Percentiles rank a stretch among this genome's conserved stretches.
phyloP scores from a whole-genome alignment of 1,140 invertebrate genomes.

The Stegodyphus mimosarum region DNA sequence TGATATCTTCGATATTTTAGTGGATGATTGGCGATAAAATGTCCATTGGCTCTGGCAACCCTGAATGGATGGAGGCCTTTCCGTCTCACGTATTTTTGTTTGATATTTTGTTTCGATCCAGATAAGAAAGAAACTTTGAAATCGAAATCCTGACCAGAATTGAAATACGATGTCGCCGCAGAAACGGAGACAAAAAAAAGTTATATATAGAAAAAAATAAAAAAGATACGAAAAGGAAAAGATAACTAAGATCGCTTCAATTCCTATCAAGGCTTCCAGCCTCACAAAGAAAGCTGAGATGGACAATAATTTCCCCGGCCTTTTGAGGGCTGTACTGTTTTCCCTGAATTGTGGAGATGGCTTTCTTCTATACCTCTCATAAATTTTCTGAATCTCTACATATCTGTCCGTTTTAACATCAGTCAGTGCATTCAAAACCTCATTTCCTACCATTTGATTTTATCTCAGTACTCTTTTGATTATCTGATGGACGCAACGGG shows the following conservation, averaged over 20 bases:
- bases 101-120: constrained; percentile 34
- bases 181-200: constrained; percentile 54
- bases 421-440: constrained; percentile 36
- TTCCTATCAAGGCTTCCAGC: constrained; percentile 26
- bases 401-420: constrained; percentile 53
- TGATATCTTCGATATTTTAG: constrained; percentile 56
- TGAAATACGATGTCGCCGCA: constrained; percentile 58
- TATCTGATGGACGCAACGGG: not conserved
- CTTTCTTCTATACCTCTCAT: constrained; percentile 45
- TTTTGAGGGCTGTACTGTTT: constrained; percentile 41
- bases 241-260: constrained; percentile 46
- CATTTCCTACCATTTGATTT: constrained; percentile 46
- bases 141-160: constrained; percentile 60
- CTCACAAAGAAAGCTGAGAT: constrained; percentile 7
- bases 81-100: constrained; percentile 17
- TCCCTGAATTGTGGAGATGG: constrained; percentile 39
- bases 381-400: constrained; percentile 44
- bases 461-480: constrained; percentile 29
- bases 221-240: constrained; percentile 22
- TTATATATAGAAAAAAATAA: constrained; percentile 20
- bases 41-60: constrained; percentile 49
- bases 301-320: constrained; percentile 47
- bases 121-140: constrained; percentile 59
- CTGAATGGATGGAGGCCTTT: constrained; percentile 45
- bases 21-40: constrained; percentile 56